Percentiles rank a stretch among this genome's conserved stretches.
Conservation (phyloP, 1,140 invertebrate genomes). For the Lepidotrigona ventralis region DNA sequence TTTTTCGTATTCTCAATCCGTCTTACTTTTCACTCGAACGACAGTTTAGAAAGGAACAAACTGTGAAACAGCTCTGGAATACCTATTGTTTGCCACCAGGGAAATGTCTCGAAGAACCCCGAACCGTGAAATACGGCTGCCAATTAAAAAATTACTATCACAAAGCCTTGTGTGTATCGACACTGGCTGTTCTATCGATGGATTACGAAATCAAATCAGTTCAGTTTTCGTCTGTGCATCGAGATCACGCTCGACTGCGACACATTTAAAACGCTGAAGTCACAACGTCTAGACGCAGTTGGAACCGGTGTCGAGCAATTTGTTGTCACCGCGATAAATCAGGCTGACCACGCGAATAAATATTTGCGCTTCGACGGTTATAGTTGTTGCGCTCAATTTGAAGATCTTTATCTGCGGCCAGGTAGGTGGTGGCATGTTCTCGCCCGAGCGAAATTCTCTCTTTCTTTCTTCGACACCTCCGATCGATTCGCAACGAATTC, state of each 20-base stretch:
- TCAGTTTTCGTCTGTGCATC: not conserved
- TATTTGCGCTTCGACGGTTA: conserved; percentile 41
- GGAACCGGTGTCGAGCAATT: conserved; percentile 48
- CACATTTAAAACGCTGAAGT: too few species aligned
- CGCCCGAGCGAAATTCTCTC: not conserved
- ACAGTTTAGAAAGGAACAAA: not conserved
- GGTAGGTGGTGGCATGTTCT: conserved; percentile 29
- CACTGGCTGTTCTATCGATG: conserved; percentile 11
- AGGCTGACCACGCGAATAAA: conserved; percentile 49
- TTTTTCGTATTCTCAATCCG: not conserved
- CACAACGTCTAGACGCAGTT: not conserved
- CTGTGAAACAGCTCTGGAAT: not conserved
- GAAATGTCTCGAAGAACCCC: not conserved
- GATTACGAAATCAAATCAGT: conserved; percentile 49
- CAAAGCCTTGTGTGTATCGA: too few species aligned
- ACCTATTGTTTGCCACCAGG: not conserved
- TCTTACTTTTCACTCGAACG: not conserved
- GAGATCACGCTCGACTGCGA: too few species aligned
- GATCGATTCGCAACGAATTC: conserved; percentile 16
- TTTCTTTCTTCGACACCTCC: not conserved
- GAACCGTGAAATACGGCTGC: not conserved
- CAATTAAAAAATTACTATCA: not conserved
- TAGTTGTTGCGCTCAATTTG: conserved; percentile 39
- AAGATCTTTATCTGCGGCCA: conserved; percentile 31
- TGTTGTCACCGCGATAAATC: conserved; percentile 60